Percentiles rank a stretch among this genome's conserved stretches.
Conservation (phyloP, 1,140 invertebrate species). For the Pachyrhynchus sulphureomaculatus region DNA sequence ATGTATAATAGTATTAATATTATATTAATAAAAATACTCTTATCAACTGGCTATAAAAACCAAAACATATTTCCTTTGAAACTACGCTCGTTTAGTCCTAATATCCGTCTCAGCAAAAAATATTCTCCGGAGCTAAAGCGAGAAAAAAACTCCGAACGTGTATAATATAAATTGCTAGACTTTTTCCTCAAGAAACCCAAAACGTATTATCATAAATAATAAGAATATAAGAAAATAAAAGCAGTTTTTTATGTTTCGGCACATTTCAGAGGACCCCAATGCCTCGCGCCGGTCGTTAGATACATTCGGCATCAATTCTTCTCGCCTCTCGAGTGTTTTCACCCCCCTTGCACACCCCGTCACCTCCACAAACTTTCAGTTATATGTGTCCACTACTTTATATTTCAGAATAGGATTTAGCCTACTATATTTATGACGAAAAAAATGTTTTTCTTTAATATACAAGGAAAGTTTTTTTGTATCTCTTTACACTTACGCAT, state of each 20-base stretch:
- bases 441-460: no score
- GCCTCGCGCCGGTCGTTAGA: constrained; percentile 35
- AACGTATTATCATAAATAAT: constrained; percentile 37
- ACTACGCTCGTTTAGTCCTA: not conserved
- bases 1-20: no score
- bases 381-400: constrained; percentile 24
- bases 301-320: constrained; percentile 39
- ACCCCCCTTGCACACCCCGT: constrained; percentile 4
- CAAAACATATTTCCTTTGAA: constrained; percentile 5
- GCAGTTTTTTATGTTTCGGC: constrained; percentile 37
- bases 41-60: not conserved
- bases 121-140: not conserved
- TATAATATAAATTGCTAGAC: constrained; percentile 32
- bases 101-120: constrained; percentile 8
- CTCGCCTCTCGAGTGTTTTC: constrained; percentile 34
- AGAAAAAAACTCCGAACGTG: constrained; percentile 1
- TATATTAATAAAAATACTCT: not conserved
- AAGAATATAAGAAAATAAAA: constrained; percentile 37
- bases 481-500: no score
- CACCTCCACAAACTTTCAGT: constrained; percentile 11
- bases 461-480: no score
- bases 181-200: constrained; percentile 27
- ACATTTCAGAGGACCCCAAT: constrained; percentile 31
- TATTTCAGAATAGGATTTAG: constrained; percentile 1
- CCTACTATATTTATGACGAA: not conserved